Conservation (phyloP, 2,113 vertebrate species). For the Pogonocichla stellata region DNA sequence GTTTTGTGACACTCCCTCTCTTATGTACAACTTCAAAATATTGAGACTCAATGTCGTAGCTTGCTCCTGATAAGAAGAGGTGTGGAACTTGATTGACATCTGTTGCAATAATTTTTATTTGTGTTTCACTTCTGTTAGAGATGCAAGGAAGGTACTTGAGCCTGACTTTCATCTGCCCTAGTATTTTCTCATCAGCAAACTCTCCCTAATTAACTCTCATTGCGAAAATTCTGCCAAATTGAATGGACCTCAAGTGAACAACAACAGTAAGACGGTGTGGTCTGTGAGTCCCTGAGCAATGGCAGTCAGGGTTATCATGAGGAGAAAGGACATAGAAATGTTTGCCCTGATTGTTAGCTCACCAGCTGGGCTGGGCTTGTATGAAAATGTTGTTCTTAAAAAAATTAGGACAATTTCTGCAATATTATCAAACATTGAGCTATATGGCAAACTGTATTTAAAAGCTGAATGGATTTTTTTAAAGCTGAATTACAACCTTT, state of each 20-base stretch:
- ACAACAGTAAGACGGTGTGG: rapidly evolving
- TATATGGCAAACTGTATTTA: not conserved
- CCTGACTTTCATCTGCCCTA: not conserved
- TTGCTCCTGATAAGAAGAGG: not conserved
- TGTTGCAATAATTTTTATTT: not conserved
- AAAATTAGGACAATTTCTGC: not conserved
- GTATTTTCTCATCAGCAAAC: not conserved
- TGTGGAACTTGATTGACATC: not conserved
- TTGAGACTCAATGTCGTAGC: rapidly evolving
- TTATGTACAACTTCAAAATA: not conserved
- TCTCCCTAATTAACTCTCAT: not conserved
- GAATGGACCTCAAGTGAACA: rapidly evolving
- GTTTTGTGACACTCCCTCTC: not conserved
- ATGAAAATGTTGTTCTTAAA: not conserved
- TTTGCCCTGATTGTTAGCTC: not conserved
- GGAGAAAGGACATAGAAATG: not conserved
- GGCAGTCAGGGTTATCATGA: not conserved
- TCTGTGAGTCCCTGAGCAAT: not conserved
- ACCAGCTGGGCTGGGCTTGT: rapidly evolving
- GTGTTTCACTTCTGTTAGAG: not conserved
- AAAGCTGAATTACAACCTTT: not conserved
- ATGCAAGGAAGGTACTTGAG: not conserved
- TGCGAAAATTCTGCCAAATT: not conserved
- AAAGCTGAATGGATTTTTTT: not conserved
- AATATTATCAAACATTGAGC: not conserved